Evolutionary conservation across 2,888 invertebrate species (phyloP), one percentile per base, ranked within the genome.

Genomic region (Trissoscelio sp.): DNA sequence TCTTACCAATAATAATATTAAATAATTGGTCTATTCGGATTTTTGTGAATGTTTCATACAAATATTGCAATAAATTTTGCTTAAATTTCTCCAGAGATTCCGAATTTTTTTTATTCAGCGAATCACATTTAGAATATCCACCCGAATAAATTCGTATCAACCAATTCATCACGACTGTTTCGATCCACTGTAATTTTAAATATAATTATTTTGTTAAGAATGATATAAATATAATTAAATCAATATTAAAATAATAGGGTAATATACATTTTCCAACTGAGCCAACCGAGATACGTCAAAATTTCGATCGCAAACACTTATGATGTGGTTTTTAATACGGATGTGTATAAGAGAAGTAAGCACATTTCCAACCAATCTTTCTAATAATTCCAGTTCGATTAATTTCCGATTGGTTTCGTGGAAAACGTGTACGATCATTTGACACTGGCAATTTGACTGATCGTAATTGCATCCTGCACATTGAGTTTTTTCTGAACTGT

Each of bases 1-100:
- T 22, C 16, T 58, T 83, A 94, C 95, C 95, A 85, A 99, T 98
- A 69, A 99, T 97, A 77, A 99, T 98, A 88, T 97, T 97, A 90
- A 99, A 99, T 62, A 99, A 94, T 90, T 99, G 97, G 85, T 97
- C 96, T 83, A 98, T 98, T 85, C 98, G 94, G 60, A 96, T 94
- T 90, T 95, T 95, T 5, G 97, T 97, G 88, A 97, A 98, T 28
- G 96, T 96, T 89, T 98, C 97, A 89, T 96, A 97, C 82, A 98
- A 92, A 89, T 95, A 96, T 89, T 97, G 96, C 22, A 94, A 94
- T 14, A 98, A 92, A 89, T 96, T 96, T 72, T 95, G 94, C 87
- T 95, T 94, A 86, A 96, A 95, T 84, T 94, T 94, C 48, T 93
- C 92, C 72, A 96, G 93, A 4, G 94, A 93, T 87, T 92, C 92